Base-by-base conservation (phyloP, 1,140 invertebrate species). In the Gonioctena quinquepunctata region DNA sequence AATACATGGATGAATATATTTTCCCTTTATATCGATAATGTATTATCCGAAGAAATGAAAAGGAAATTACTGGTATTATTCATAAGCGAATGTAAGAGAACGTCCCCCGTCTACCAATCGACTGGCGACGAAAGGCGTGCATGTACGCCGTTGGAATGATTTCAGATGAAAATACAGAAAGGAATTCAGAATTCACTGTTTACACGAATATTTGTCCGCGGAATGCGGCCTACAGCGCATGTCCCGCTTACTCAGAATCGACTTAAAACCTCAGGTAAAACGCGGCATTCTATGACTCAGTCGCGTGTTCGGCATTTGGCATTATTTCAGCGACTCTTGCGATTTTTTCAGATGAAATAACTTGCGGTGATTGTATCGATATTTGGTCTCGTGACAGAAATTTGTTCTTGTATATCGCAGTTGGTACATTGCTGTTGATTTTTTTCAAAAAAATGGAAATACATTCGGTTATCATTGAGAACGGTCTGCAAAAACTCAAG, bases 201-300 rank as follows among this genome's bases (percentile, higher is more conserved):
- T 66, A 66, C 64, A 66, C 64, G 56, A 66, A 66, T 66, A 66
- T 66, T 65, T 21, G 21, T 8, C 42, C 23, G 48, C 7, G 64
- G 64, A 66, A 66, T 66, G 64, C 54, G 19, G n/a, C 3, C 13
- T 13, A 18, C 1, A 16, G 64, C 64, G 23, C 64, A 66, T 11
- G 64, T 21, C 22, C 50, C 0, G 26, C 49, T 52, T 42, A 66
- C 25, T 66, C 56, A 13, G 26, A 54, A 21, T 26, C 22, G 6
- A 27, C 8, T 66, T 28, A 66, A 66, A 66, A 52, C 50, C 33
- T 23, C 54, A 54, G 54, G 64, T 54, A 56, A 57, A 42, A 22
- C 50, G 64, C 64, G 64, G 64, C n/a, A 66, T 66, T 42, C 64
- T 27, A 57, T 66, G 64, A 66, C 50, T 66, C 64, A 66, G 64